A percentile compares a stretch with the other conserved stretches of the same genome.
Conservation (phyloP, 2,797 vertebrate genomes). For the Sebastes hopkinsi region DNA sequence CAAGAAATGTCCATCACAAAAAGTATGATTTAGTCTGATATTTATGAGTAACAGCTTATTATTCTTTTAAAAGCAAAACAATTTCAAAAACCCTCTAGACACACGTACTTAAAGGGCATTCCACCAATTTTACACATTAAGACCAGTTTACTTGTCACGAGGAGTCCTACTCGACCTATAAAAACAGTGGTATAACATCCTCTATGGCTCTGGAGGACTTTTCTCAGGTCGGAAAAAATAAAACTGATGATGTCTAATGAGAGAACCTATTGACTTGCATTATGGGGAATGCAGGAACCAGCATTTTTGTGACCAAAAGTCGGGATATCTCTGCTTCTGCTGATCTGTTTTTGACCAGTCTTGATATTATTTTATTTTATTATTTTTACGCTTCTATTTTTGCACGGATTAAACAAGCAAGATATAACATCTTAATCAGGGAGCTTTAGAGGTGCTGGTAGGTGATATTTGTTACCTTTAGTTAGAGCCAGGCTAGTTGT, state of each 20-base stretch:
- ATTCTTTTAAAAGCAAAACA: background rate
- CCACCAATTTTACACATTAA: background rate
- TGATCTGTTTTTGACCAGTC: background rate
- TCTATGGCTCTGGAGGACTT: background rate
- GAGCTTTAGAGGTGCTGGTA: background rate
- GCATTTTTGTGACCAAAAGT: background rate
- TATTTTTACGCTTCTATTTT: too few relatives aligned
- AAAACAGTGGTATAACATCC: background rate
- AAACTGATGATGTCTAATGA: background rate
- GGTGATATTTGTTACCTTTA: background rate
- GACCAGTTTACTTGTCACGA: background rate
- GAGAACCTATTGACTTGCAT: background rate
- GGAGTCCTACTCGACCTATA: background rate
- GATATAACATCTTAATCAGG: background rate
- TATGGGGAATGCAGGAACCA: background rate
- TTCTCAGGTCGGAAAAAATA: background rate
- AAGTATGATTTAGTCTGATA: background rate
- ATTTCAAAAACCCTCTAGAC: background rate
- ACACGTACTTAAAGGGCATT: background rate
- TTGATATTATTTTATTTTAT: background rate
- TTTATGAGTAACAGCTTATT: background rate
- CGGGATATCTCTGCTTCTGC: background rate
- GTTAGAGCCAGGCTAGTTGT: background rate
- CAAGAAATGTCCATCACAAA: slow-evolving; percentile 5
- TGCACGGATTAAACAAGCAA: background rate